Conservation (phyloP, 1,140 invertebrate genomes). For the Lepidurus arcticus region DNA sequence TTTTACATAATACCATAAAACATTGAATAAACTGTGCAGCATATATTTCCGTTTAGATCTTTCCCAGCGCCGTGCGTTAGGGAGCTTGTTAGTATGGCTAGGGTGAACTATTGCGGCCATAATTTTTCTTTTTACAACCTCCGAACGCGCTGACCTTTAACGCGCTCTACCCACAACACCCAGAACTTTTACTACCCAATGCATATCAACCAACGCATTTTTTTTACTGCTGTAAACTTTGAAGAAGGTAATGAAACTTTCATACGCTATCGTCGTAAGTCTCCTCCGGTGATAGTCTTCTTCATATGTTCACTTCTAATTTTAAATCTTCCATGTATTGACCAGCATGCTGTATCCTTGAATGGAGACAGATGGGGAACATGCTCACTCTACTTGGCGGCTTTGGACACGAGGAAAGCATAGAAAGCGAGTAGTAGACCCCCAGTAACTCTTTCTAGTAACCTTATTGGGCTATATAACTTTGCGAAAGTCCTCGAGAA, state of each 20-base stretch:
- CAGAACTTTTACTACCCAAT: constrained; percentile 15
- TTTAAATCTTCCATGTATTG: background rate
- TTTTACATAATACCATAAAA: constrained; percentile 10
- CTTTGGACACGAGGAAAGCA: background rate
- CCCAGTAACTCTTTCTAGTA: background rate
- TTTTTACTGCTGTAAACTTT: constrained; percentile 6
- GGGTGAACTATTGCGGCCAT: constrained; percentile 13
- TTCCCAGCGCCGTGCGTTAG: background rate
- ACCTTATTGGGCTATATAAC: constrained; percentile 5
- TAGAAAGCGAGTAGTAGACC: background rate
- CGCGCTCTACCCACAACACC: constrained; percentile 13
- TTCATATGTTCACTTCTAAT: background rate
- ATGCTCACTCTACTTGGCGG: background rate
- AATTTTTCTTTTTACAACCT: constrained; percentile 12
- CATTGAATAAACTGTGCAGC: background rate
- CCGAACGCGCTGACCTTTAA: constrained; percentile 16
- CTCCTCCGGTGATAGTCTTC: background rate
- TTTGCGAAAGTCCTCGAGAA: constrained; percentile 3
- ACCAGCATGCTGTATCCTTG: background rate
- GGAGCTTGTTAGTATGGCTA: constrained; percentile 6
- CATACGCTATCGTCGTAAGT: background rate
- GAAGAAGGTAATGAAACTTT: background rate
- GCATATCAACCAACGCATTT: background rate
- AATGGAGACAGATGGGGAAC: background rate
- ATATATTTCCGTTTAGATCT: constrained; percentile 1